These are phyloP conservation scores for Drosophila anomelani DNA, from an alignment of 2,888 invertebrate genomes.

Conservation along the genomic window DNA sequence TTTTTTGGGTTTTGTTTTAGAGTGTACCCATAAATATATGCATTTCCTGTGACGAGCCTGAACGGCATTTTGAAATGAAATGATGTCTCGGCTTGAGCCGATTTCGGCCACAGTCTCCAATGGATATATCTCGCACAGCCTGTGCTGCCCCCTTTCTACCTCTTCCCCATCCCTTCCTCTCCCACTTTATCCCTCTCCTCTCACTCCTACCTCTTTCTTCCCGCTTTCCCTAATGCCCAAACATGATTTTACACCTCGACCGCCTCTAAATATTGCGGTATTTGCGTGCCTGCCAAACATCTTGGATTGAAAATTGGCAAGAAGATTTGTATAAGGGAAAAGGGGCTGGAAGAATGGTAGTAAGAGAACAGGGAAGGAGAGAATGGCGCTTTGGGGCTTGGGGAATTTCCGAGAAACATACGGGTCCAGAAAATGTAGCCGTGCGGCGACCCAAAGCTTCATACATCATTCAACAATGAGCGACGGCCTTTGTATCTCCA, in stretches of 20 bases:
- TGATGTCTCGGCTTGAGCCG: neutral
- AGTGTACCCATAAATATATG: neutral
- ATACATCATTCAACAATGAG: slow-evolving; percentile 73
- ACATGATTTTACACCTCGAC: slow-evolving; percentile 72
- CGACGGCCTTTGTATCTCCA: slow-evolving; percentile 9
- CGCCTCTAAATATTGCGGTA: slow-evolving; percentile 54
- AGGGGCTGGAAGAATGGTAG: neutral
- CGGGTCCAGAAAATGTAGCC: slow-evolving; percentile 38
- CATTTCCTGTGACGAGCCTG: neutral
- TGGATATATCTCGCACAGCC: slow-evolving; percentile 6
- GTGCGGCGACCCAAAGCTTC: slow-evolving; percentile 53
- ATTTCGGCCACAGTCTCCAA: slow-evolving; percentile 7
- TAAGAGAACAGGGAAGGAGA: too few species aligned
- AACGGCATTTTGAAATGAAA: slow-evolving; percentile 3
- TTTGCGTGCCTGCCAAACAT: slow-evolving; percentile 44
- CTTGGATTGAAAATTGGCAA: slow-evolving; percentile 11
- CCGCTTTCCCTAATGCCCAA: slow-evolving; percentile 33
- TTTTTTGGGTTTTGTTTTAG: neutral
- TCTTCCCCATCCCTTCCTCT: fast-evolving
- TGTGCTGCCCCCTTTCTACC: neutral
- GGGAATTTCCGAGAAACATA: neutral
- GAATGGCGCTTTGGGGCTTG: neutral
- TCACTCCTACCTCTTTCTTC: neutral
- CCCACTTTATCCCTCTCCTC: neutral
- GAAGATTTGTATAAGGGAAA: neutral